phyloP scores from a whole-genome alignment of 1,140 invertebrate genomes.

The Cecropterus lyciades region DNA sequence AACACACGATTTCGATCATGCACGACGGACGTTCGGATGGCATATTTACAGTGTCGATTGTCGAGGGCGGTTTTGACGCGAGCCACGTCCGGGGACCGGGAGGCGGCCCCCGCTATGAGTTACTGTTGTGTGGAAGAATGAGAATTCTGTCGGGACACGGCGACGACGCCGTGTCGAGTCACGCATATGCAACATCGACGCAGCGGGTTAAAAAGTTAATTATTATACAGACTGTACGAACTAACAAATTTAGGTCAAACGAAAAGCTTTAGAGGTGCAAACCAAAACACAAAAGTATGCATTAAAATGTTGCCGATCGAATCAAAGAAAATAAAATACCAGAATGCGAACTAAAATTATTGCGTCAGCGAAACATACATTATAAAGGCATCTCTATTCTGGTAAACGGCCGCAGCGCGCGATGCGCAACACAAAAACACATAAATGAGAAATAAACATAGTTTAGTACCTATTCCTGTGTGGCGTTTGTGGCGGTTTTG shows the following conservation, averaged over 20 bases:
- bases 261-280: conserved; percentile 68
- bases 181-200: conserved; percentile 52
- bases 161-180: conserved; percentile 26
- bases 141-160: conserved; percentile 2
- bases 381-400: conserved; percentile 66
- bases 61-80: conserved; percentile 17
- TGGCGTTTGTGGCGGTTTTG: conserved; percentile 76
- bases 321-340: conserved; percentile 53
- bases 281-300: conserved; percentile 73
- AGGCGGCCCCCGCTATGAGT: conserved; percentile 19
- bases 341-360: conserved; percentile 72
- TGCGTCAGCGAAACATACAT: conserved; percentile 64
- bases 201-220: conserved; percentile 73
- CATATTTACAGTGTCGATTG: conserved; percentile 68
- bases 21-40: conserved; percentile 76
- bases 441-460: conserved; percentile 77
- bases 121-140: conserved; percentile 10
- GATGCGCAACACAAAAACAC: conserved; percentile 81
- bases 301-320: conserved; percentile 81
- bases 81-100: neutral
- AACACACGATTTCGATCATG: conserved; percentile 84
- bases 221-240: conserved; percentile 55
- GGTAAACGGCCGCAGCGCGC: conserved; percentile 69
- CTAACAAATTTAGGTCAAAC: conserved; percentile 68
- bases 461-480: conserved; percentile 81